Base-by-base conservation (phyloP, 2,797 vertebrate genomes). In the Podargus strigoides region DNA sequence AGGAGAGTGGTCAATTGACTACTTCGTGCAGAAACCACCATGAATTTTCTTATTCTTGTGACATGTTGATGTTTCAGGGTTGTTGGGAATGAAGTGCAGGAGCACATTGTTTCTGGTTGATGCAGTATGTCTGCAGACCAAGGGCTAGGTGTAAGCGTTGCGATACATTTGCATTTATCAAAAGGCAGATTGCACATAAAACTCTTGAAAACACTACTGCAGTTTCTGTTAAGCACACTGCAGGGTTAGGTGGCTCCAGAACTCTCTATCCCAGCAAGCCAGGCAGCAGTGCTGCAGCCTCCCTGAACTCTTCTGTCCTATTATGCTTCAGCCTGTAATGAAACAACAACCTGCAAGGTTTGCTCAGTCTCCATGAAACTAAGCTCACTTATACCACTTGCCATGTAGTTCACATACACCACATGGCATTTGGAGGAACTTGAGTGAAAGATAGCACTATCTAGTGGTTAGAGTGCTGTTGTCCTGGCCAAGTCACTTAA, bases 21-120 rank as follows among this genome's bases (percentile, higher is more conserved):
- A 20, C 4, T 5, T 59, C 1, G 5, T 44, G 49, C 50, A 5
- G 14, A 79, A 72, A n/a, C 77, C 27, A 6, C 13, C 0, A 3
- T 18, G 32, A 28, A 18, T 37, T 64, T 27, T n/a, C 53, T 84
- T 78, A 63, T 50, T 56, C 44, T 59, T 12, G 13, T 86, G 70
- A 55, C 70, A 1, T 5, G n/a, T 74, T 27, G 32, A 1, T 46
- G n/a, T 69, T 46, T 82, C 52, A 58, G 44, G 10, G 0, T 24
- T 66, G 7, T 0, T 64, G 79, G 81, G n/a, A 70, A 13, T 32
- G 53, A 34, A 72, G 26, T 14, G 34, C 56, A 46, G 77, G 50
- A 90, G 49, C 49, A 22, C 23, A 28, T 49, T 58, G 56, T 37
- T 56, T 87, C 41, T 70, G 64, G 19, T 23, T 63, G 55, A 7